Percentiles rank a stretch among this genome's conserved stretches.
These are phyloP conservation scores for Trichonephila clavipes DNA, from an alignment of 1,140 invertebrate species.

Conservation along the genomic window DNA sequence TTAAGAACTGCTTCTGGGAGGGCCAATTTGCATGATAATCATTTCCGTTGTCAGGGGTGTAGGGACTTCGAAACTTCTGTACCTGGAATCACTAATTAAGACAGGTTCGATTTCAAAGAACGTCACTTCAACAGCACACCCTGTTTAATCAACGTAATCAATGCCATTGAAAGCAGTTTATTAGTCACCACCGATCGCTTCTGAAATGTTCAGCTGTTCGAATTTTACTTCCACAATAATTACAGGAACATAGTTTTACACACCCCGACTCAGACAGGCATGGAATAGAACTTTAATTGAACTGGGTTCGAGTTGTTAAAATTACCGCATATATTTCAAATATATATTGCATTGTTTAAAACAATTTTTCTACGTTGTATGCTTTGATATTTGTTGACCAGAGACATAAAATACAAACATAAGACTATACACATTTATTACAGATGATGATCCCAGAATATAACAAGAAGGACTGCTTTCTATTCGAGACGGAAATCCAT, in stretches of 20 bases:
- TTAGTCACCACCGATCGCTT: not conserved
- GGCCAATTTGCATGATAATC: slow-evolving; percentile 2
- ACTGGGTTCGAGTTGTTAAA: not conserved
- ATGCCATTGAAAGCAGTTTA: not conserved
- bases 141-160: not conserved
- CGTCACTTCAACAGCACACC: not conserved
- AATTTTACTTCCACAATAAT: not conserved
- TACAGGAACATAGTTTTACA: not conserved
- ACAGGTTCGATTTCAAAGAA: not conserved
- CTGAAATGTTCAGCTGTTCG: not conserved
- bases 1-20: not conserved
- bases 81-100: slow-evolving; percentile 9
- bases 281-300: not conserved
- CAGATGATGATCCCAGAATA: no score
- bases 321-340: not conserved
- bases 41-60: not conserved
- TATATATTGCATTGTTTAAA: no score
- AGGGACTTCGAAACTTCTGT: not conserved
- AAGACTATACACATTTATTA: no score
- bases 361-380: no score
- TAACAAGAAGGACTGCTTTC: no score
- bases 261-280: not conserved
- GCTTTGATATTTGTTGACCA: no score
- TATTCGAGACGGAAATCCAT: no score
- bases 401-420: no score